phyloP scores from a whole-genome alignment of 1,140 invertebrate species.

The Bombus superbus region DNA sequence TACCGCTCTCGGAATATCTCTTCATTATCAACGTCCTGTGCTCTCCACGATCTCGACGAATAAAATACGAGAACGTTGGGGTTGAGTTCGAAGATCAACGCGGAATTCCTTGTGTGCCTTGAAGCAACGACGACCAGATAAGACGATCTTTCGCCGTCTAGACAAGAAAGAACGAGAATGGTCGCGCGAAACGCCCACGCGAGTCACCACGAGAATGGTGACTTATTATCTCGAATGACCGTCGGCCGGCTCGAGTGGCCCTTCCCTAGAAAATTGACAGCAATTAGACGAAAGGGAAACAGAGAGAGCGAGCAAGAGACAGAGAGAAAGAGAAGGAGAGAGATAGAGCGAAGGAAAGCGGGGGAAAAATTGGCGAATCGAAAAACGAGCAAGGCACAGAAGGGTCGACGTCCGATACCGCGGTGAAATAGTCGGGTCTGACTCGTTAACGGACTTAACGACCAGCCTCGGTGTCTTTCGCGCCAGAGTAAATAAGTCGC shows the following conservation, averaged over 20 bases:
- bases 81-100: constrained; percentile 14
- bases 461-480: constrained; percentile 3
- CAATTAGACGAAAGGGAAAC: constrained; percentile 49
- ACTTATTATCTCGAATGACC: constrained; percentile 53
- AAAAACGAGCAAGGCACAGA: neutral
- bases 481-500: constrained; percentile 26
- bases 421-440: neutral
- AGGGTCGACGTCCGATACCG: constrained; percentile 44
- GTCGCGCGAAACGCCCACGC: constrained; percentile 54
- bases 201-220: constrained; percentile 1
- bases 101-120: constrained; percentile 21
- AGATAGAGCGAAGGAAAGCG: neutral
- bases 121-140: constrained; percentile 20
- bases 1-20: neutral
- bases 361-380: neutral
- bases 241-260: constrained; percentile 38
- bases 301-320: neutral
- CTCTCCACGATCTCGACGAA: constrained; percentile 12
- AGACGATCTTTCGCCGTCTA: constrained; percentile 32
- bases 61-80: neutral
- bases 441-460: constrained; percentile 33
- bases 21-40: constrained; percentile 22
- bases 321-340: neutral
- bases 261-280: constrained; percentile 47
- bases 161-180: constrained; percentile 51